Conservation (phyloP, 2,797 vertebrate genomes). For the Rachycentron canadum region DNA sequence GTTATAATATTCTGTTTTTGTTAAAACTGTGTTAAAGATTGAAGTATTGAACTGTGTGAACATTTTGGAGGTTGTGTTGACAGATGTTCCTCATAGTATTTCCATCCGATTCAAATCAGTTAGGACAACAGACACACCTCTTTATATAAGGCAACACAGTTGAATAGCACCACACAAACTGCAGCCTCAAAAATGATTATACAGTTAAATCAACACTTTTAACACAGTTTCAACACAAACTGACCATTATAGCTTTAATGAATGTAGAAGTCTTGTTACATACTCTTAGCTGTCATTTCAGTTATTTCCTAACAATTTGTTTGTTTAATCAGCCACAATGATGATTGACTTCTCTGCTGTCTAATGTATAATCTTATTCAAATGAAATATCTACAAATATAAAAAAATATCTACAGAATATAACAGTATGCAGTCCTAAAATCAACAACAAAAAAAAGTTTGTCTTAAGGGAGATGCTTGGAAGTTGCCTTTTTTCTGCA, state of each 20-base stretch:
- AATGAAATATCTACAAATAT: background rate
- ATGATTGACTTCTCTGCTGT: slow-evolving; percentile 19
- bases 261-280: no score
- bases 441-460: background rate
- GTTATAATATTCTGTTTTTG: background rate
- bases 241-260: background rate
- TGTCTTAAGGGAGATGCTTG: background rate
- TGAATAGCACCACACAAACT: background rate
- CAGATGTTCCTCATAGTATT: background rate
- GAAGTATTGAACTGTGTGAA: background rate
- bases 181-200: background rate
- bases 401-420: background rate
- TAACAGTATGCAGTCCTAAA: background rate
- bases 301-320: background rate
- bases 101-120: background rate
- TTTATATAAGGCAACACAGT: background rate
- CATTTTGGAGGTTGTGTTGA: background rate
- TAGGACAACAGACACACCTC: background rate
- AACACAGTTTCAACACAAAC: background rate
- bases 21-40: background rate
- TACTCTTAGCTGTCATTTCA: background rate
- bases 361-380: slow-evolving; percentile 28
- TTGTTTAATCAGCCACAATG: background rate
- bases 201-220: background rate
- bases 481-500: slow-evolving; percentile 15